Evolutionary conservation across 1,140 invertebrate species (phyloP), one percentile per base, ranked within the genome.

Genomic region (Pogonomyrmex barbatus): DNA sequence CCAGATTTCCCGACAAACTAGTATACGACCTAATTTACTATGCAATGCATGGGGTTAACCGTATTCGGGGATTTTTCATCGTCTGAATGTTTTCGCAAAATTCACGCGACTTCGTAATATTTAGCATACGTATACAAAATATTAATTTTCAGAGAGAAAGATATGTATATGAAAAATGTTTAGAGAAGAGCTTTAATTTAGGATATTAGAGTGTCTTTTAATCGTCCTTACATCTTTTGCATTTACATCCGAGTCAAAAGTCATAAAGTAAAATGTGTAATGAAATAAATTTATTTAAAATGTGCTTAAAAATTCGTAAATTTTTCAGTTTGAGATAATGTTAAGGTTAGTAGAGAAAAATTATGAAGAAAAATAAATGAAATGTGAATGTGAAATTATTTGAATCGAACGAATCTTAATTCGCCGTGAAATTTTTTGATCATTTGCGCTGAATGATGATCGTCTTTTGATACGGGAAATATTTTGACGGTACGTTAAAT

Each of bases 1-100:
- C 39, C 50, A 14, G 42, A 81, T 81, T 81, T 81, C 78, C 65
- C 78, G 65, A 1, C 52, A 70, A 65, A 56, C 52, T 70, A 42
- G 42, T 50, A 63, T 4, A 17, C 73, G 24, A 56, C 33, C 65
- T 71, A 70, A 81, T 81, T 81, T 47, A 42, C 33, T 56, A 56
- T 81, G 52, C 65, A 4, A 70, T 45, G 42, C 39, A 36, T 24
- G 39, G 5, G 10, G 50, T 68, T 30, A 70, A 42, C 8, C 14
- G 14, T 56, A 70, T 36, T 42, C 24, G 42, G 14, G 33, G 47
- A 52, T 54, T 52, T 81, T 81, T 52, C 63, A 39, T 56, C 17
- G 24, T 8, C 12, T 2, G 8, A 30, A 9, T 6, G 0, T 17
- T 52, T 9, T 67, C 30, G 33, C 36, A 14, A 68, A 67, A 68